Evolutionary conservation across 2,888 invertebrate species (phyloP).

Genomic region (Apotomis betuletana): DNA sequence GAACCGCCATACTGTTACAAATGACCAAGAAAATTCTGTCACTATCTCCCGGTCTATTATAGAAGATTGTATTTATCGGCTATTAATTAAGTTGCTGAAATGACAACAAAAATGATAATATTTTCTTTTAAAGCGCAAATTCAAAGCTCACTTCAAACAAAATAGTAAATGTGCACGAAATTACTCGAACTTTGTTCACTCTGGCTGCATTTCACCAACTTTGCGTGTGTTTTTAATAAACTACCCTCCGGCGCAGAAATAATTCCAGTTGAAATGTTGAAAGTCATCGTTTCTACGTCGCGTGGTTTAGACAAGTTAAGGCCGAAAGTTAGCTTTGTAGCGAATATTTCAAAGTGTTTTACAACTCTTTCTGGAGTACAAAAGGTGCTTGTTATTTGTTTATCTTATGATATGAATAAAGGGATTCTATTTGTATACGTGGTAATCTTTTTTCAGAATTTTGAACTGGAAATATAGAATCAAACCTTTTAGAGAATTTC

Average conservation of each 20-base stretch:
- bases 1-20: too few species aligned
- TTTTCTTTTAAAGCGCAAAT: neutral
- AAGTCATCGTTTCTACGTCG: slow-evolving; percentile 6
- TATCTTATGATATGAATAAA: too few species aligned
- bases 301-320: slow-evolving; percentile 16
- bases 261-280: slow-evolving; percentile 11
- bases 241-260: slow-evolving; percentile 1
- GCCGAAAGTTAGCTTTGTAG: slow-evolving; percentile 22
- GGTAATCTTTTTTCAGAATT: too few species aligned
- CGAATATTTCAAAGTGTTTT: slow-evolving; percentile 19
- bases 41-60: too few species aligned
- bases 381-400: neutral
- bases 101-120: too few species aligned
- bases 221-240: neutral
- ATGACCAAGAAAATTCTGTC: too few species aligned
- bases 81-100: too few species aligned
- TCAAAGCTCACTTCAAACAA: neutral
- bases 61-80: too few species aligned
- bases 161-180: neutral
- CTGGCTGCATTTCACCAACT: neutral
- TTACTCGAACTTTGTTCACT: neutral
- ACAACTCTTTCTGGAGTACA: neutral
- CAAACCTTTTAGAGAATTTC: too few species aligned
- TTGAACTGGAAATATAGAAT: too few species aligned
- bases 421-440: too few species aligned